phyloP scores from a whole-genome alignment of 2,888 invertebrate genomes.

The Leptinotarsa juncta region DNA sequence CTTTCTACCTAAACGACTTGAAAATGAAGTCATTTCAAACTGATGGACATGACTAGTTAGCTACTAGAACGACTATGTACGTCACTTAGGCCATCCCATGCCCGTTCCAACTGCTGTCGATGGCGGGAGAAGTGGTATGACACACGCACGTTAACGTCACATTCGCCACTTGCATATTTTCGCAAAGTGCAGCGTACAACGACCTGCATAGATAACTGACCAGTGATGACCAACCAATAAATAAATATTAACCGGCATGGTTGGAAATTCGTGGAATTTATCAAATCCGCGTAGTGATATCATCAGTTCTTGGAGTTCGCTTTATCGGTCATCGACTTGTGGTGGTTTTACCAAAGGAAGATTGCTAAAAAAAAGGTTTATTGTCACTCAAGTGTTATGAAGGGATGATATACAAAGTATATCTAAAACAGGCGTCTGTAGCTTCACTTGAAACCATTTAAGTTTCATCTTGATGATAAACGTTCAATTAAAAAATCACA shows the following conservation, averaged over 20 bases:
- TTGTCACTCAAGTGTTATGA: not conserved
- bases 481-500: no score
- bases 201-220: constrained; percentile 16
- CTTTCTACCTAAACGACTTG: no score
- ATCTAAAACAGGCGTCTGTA: no score
- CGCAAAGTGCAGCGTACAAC: constrained; percentile 15
- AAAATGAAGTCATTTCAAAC: no score
- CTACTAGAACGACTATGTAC: no score
- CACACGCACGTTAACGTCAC: not conserved
- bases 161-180: constrained; percentile 12
- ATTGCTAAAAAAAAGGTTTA: not conserved
- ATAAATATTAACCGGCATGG: constrained; percentile 10
- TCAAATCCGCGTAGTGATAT: not conserved
- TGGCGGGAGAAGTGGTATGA: not conserved
- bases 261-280: constrained; percentile 11
- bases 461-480: no score
- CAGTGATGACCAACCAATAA: constrained; percentile 16
- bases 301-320: constrained; percentile 7
- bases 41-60: no score
- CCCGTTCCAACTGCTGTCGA: not conserved
- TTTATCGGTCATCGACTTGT: constrained; percentile 5
- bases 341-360: not conserved
- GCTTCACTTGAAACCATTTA: no score
- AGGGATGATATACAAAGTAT: no score
- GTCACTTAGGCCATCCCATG: not conserved